Evolutionary conservation across 2,797 vertebrate species (phyloP), one percentile per base, ranked within the genome.

Genomic region (Alauda arvensis): DNA sequence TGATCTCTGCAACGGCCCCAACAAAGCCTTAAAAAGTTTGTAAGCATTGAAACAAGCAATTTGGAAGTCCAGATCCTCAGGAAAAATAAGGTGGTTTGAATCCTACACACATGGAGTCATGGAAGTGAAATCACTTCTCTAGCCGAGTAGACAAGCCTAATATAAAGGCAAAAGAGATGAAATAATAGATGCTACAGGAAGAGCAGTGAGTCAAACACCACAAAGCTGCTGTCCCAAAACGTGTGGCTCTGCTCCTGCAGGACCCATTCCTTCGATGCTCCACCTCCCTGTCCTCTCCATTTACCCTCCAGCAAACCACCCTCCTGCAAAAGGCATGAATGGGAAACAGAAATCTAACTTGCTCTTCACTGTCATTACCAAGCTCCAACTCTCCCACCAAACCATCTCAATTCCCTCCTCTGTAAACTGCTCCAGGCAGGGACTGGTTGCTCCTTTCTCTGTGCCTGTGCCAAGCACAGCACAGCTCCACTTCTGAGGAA

Each of bases 201-300:
- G 19, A 89, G 46, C 25, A 88, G 49, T 9, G 49, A 78, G 29
- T 37, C 62, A 77, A 77, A 65, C 8, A 40, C 33, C 40, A 34
- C 8, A 15, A 79, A 89, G 53, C 39, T 68, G n/a, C 65, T 43
- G 23, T 14, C 37, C 78, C 45, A 49, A 55, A 83, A 82, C 0
- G 0, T 3, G 21, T 19, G 9, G 19, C 34, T 68, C 16, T 81
- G 48, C 77, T 33, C 33, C 18, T 4, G 2, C 59, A 63, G 56
- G 21, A 60, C 24, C 19, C 12, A 12, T 31, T 33, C 28, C 31
- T 61, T 49, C 16, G 3, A 5, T 0, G 2, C 23, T 17, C 5
- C 12, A 34, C 25, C 28, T 68, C 45, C 14, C 33, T 20, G 21
- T 25, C 40, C 26, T 67, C 63, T 63, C 45, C 20, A 19, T 20